Conservation (phyloP, 2,113 vertebrate genomes). For the Rhizomys pruinosus region DNA sequence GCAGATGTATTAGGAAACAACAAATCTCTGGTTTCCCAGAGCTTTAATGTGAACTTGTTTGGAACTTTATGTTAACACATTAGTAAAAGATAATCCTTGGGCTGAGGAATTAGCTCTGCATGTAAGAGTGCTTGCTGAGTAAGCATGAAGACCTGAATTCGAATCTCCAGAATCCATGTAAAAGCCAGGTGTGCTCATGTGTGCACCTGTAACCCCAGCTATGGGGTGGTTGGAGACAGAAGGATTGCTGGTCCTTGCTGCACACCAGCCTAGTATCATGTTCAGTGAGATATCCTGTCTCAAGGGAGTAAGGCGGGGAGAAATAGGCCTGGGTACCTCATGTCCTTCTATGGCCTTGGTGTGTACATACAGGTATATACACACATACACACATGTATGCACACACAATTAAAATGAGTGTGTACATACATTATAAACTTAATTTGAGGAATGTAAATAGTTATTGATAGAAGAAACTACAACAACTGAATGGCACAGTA, state of each 20-base stretch:
- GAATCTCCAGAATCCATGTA: too few relatives aligned
- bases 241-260: too few relatives aligned
- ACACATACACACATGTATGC: not conserved
- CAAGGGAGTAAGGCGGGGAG: not conserved
- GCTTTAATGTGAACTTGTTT: not conserved
- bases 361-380: too few relatives aligned
- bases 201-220: not conserved
- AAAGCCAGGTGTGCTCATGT: not conserved
- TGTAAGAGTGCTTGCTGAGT: not conserved
- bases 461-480: conserved; percentile 16
- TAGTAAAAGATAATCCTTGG: conserved; percentile 5
- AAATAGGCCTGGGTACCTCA: not conserved
- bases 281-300: not conserved
- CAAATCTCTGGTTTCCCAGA: conserved; percentile 28
- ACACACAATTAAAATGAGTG: not conserved
- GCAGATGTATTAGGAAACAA: not conserved
- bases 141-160: not conserved
- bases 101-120: not conserved
- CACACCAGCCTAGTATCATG: not conserved
- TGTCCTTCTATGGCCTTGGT: too few relatives aligned
- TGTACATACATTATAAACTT: not conserved
- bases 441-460: not conserved
- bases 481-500: not conserved
- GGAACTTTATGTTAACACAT: conserved; percentile 8
- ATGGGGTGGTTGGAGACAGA: not conserved